Evolutionary conservation across 2,797 vertebrate genomes (phyloP), one percentile per base, ranked within the genome.

Genomic region (Dryobates pubescens): DNA sequence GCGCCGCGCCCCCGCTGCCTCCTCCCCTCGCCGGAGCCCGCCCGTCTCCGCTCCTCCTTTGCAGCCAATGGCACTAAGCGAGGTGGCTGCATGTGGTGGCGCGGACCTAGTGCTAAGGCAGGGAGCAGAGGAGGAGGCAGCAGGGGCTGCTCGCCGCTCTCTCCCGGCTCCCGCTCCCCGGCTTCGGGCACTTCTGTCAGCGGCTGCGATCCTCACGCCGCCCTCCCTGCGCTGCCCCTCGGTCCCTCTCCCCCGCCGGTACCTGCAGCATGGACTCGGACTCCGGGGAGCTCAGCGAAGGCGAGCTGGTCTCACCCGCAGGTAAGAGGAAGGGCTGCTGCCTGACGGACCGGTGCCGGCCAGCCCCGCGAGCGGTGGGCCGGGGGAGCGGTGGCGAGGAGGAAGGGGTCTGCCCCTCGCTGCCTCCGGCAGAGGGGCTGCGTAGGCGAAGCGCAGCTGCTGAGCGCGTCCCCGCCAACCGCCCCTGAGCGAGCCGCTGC

Each of bases 231-330:
- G 34, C 85, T 2, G 82, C 58, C 72, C 72, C 76, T 17, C 34
- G 56, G 32, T n/a, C 13, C 71, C 16, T 24, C 23, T 20, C 8
- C 64, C 51, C 43, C 45, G 68, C 80, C 45, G 53, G 1, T 6
- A 18, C 88, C 86, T 8, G 62, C 94, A 97, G 97, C 97, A 99
- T 99, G 99, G 99, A 99, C 97, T 99, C 99, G 87, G 99, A 99
- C 97, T 99, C 99, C 34, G 99, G 98, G 69, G 99, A 99, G 96
- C 98, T 99, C 97, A 99, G 99, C 97, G 99, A 99, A 86, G 98
- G 99, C 96, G 99, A 99, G 95, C 96, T 98, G 30, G 92, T 93
- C 83, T 98, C 98, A 68, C 96, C 95, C 13, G 89, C 98, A 98
- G 99, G 99, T 99, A 98, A 97, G 49, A 24, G 34, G 19, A 68